Conservation (phyloP, 1,140 invertebrate genomes). For the Pinna nobilis region DNA sequence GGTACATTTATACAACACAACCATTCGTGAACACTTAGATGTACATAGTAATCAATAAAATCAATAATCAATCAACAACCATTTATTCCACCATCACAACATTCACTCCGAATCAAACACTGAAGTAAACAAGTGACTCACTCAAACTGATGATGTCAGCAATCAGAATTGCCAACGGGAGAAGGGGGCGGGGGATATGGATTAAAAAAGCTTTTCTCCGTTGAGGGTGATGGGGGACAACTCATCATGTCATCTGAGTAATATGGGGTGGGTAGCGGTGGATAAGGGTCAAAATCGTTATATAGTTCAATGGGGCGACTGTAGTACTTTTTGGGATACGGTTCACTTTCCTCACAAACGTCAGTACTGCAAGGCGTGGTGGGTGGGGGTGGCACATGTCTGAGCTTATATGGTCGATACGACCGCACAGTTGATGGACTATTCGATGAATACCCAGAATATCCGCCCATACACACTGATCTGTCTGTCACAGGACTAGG, state of each 20-base stretch:
- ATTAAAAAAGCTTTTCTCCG: slow-evolving; percentile 80
- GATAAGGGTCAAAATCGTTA: slow-evolving; percentile 82
- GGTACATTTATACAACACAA: too few species aligned
- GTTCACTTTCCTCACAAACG: slow-evolving; percentile 86
- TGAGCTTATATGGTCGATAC: slow-evolving; percentile 81
- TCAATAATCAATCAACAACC: too few species aligned
- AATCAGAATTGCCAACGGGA: slow-evolving; percentile 75
- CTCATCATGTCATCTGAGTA: slow-evolving; percentile 81
- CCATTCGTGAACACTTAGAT: too few species aligned
- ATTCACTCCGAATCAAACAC: too few species aligned
- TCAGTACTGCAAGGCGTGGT: slow-evolving; percentile 96
- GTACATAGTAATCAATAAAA: too few species aligned
- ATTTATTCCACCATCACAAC: too few species aligned
- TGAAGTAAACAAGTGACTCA: too few species aligned
- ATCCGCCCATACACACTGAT: slow-evolving; percentile 70
- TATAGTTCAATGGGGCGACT: slow-evolving; percentile 76
- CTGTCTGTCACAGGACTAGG: slow-evolving; percentile 87
- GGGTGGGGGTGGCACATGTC: slow-evolving; percentile 90
- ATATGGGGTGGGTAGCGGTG: slow-evolving; percentile 88
- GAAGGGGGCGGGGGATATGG: slow-evolving; percentile 84
- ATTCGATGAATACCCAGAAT: slow-evolving; percentile 65
- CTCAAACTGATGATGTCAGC: slow-evolving; percentile 50
- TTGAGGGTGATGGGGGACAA: slow-evolving; percentile 87
- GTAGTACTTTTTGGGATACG: slow-evolving; percentile 66
- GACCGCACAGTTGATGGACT: slow-evolving; percentile 70